A percentile compares a stretch with the other conserved stretches of the same genome.
phyloP scores from a whole-genome alignment of 92 coral and sea anemone genomes.

The Zoanthus gigantus region DNA sequence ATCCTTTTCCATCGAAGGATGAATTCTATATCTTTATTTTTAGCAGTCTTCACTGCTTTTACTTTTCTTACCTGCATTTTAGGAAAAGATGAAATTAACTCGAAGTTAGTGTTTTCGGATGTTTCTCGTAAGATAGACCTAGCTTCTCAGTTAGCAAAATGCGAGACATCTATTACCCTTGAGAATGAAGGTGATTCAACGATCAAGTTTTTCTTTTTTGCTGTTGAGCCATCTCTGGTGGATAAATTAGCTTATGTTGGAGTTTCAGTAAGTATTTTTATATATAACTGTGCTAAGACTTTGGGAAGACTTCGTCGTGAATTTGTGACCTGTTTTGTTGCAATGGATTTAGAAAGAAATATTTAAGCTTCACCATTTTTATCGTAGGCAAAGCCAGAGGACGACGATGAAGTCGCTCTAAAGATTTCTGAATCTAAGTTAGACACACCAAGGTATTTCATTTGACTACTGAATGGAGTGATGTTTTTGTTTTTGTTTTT shows the following conservation, averaged over 20 bases:
- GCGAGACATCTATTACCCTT: slow-evolving; percentile 80
- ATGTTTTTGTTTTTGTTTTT: neutral
- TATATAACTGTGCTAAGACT: neutral
- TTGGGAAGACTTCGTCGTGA: neutral
- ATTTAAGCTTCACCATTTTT: slow-evolving; percentile 7
- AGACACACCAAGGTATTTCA: slow-evolving; percentile 27
- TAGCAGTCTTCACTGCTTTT: slow-evolving; percentile 76
- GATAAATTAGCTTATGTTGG: slow-evolving; percentile 88
- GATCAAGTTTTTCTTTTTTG: slow-evolving; percentile 66
- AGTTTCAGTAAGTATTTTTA: slow-evolving; percentile 76
- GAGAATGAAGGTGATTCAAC: slow-evolving; percentile 92
- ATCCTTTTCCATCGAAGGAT: slow-evolving; percentile 98
- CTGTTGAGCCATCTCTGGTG: slow-evolving; percentile 89
- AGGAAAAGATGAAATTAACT: slow-evolving; percentile 79
- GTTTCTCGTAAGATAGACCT: slow-evolving; percentile 98
- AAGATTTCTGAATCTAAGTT: neutral
- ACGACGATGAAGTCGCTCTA: slow-evolving; percentile 74
- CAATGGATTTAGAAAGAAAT: neutral
- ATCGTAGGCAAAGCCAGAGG: slow-evolving; percentile 74
- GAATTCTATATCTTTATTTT: slow-evolving; percentile 68
- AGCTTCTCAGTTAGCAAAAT: slow-evolving; percentile 86
- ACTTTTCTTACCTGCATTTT: slow-evolving; percentile 64
- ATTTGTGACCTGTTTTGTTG: slow-evolving; percentile 14
- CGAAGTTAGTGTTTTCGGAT: slow-evolving; percentile 76
- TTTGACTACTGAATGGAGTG: neutral